Base-by-base conservation (phyloP, 2,888 invertebrate species). In the Sinhomidia bicolor region DNA sequence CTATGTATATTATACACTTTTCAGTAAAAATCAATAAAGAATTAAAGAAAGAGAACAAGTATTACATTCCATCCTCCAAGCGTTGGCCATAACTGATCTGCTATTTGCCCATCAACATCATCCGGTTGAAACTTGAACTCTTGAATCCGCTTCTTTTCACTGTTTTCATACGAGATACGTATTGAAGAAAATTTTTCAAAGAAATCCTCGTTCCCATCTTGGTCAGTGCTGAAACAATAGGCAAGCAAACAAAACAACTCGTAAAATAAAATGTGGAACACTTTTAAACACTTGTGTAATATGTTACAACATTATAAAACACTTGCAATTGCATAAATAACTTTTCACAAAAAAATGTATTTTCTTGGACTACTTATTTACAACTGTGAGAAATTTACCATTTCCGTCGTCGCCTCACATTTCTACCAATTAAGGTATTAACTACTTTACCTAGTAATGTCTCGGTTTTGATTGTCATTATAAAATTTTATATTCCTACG, bases 31-130 rank as follows among this genome's bases (percentile, higher is more conserved):
- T n/a, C n/a, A n/a, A n/a, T n/a, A n/a, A n/a, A n/a, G n/a, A n/a
- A n/a, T n/a, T n/a, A n/a, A n/a, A n/a, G n/a, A n/a, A n/a, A n/a
- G n/a, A n/a, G n/a, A n/a, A n/a, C n/a, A n/a, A 23, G 0, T 85
- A 92, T 91, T 89, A 92, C 92, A 90, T 92, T 92, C 92, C 92
- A 92, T 12, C 92, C 92, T 36, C 92, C 92, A n/a, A 92, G 85
- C 9, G 91, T 92, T 36, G 92, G 92, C 91, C 91, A 92, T 10
- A 92, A 76, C 81, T 92, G 91, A 60, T 92, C 91, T 6, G 91
- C 89, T 44, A 91, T 26, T 23, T 29, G 36, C 7, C 91, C 91
- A 54, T 92, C 92, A 4, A 85, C 74, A 12, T 90, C 91, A 44
- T 90, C 89, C 10, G 88, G 83, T 41, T 91, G 89, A 68, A 91